Percentiles rank a stretch among this genome's conserved stretches.
These are phyloP conservation scores for Pseudopodoces humilis DNA, from an alignment of 2,113 vertebrate species.

Conservation along the genomic window DNA sequence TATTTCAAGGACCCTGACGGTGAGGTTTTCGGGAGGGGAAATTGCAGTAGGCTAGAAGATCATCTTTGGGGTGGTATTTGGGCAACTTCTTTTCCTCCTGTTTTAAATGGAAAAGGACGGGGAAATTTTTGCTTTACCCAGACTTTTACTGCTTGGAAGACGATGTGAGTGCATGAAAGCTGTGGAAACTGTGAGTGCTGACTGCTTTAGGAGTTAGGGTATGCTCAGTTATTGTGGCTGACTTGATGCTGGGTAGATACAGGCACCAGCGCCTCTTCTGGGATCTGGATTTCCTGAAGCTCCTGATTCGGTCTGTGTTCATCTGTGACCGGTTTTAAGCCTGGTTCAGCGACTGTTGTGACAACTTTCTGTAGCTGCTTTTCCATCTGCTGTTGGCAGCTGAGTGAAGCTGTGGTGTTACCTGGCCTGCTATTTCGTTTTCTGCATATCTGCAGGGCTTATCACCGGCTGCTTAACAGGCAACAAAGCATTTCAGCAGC, in stretches of 20 bases:
- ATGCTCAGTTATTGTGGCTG: rapidly evolving
- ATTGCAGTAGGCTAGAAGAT: not conserved
- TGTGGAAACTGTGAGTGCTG: not conserved
- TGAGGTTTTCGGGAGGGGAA: not conserved
- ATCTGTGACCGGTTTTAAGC: not conserved
- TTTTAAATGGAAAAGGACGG: not conserved
- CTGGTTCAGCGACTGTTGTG: not conserved
- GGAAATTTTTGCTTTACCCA: not conserved
- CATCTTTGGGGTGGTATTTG: not conserved
- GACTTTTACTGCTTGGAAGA: not conserved
- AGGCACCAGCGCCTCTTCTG: not conserved
- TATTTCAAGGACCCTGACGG: not conserved
- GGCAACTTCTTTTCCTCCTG: not conserved
- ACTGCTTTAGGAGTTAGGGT: not conserved
- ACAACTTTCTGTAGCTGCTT: not conserved
- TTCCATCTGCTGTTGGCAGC: not conserved
- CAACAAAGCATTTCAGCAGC: not conserved
- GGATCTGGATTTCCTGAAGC: not conserved
- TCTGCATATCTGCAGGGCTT: not conserved
- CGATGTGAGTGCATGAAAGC: not conserved
- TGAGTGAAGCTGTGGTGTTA: not conserved
- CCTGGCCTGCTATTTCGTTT: not conserved
- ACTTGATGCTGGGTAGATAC: not conserved
- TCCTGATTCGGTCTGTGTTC: not conserved
- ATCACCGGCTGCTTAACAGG: not conserved